Conservation (phyloP, 2,888 invertebrate species). For the Machimus rusticus region DNA sequence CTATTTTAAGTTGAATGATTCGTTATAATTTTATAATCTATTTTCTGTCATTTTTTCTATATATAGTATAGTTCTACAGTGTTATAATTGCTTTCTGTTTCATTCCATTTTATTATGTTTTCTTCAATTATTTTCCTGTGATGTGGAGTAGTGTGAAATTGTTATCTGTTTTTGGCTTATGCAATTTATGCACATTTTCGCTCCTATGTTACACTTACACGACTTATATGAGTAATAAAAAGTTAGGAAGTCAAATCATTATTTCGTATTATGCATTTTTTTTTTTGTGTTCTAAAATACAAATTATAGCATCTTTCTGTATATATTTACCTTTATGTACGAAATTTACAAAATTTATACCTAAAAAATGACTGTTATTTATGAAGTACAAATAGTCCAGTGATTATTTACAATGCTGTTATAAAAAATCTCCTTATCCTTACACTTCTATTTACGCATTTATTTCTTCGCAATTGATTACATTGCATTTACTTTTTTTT, state of each 20-base stretch:
- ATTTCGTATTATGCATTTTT: not conserved
- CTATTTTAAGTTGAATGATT: conserved; percentile 14
- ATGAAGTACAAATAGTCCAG: not conserved
- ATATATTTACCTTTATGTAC: conserved; percentile 2
- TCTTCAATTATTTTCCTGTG: not conserved
- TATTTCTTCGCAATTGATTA: conserved; percentile 13
- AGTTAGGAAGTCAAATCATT: conserved; percentile 35
- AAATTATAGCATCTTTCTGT: conserved; percentile 9
- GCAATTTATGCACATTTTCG: not conserved
- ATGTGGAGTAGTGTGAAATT: not conserved
- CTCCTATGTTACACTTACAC: conserved; percentile 1
- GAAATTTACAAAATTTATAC: conserved; percentile 33
- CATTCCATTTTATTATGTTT: not conserved
- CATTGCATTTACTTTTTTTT: not conserved
- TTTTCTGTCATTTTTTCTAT: not conserved
- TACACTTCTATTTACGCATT: not conserved
- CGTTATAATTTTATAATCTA: conserved; percentile 7
- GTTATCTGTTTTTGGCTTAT: not conserved
- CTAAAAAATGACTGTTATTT: not conserved
- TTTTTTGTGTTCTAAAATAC: conserved; percentile 2
- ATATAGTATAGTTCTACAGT: conserved; percentile 19
- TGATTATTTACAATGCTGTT: conserved; percentile 23
- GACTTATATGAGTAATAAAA: conserved; percentile 27
- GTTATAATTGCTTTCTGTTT: not conserved
- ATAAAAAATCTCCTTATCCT: conserved; percentile 15